phyloP scores from a whole-genome alignment of 2,113 vertebrate genomes.

The Peromyscus polionotus region DNA sequence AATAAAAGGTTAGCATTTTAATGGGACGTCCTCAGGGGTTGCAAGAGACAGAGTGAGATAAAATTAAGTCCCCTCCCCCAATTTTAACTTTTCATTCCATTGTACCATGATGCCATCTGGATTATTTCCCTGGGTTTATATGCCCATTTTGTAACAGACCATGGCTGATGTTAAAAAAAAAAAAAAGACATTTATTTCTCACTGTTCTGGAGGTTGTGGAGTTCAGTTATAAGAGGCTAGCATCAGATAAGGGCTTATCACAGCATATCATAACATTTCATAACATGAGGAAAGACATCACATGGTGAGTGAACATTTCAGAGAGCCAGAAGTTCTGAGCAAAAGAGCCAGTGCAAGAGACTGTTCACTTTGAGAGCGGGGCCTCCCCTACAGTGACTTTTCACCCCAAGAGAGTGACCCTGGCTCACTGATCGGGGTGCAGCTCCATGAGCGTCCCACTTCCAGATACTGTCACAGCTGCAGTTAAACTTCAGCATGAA shows the following conservation, averaged over 20 bases:
- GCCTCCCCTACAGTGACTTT: no score
- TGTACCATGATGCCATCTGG: neutral
- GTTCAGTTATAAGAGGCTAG: neutral
- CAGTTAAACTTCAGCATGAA: neutral
- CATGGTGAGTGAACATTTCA: neutral
- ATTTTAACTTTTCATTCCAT: slow-evolving; percentile 13
- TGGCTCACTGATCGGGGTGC: no score
- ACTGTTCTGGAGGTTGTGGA: neutral
- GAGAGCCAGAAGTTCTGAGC: neutral
- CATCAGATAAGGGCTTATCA: neutral
- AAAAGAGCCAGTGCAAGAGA: accelerated
- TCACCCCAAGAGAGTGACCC: no score
- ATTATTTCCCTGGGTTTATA: neutral
- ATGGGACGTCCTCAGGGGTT: neutral
- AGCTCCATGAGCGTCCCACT: neutral
- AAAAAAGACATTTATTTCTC: neutral
- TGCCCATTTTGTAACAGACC: neutral
- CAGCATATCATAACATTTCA: no score
- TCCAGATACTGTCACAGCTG: neutral
- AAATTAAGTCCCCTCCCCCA: neutral
- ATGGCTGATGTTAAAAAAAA: neutral
- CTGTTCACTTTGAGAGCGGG: neutral
- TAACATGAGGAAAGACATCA: neutral
- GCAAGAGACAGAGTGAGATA: neutral
- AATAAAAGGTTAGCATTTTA: neutral